Base-by-base conservation (phyloP, 2,797 vertebrate genomes). In the Valencia hispanica region DNA sequence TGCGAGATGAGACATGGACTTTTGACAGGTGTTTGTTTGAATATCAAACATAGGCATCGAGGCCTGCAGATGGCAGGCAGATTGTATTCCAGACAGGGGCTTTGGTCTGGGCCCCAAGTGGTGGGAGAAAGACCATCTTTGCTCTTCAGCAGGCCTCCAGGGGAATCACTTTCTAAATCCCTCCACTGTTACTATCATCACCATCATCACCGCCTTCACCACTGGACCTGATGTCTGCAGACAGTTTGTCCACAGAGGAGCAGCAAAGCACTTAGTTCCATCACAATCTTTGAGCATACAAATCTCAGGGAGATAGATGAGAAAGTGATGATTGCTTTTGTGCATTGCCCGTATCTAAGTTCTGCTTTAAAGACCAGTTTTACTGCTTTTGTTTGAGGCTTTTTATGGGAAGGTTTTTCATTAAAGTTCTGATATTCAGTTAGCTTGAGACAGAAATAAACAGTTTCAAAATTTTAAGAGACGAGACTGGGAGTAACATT, bases 1-100 rank as follows among this genome's bases (percentile, higher is more conserved):
- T 89, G 85, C 82, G 91, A 90, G 88, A 91, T 89, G 91, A 93
- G 88, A 90, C 89, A 87, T 87, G 89, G 90, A 88, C 87, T 87
- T 94, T 86, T 93, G 91, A 94, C 92, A 93, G 92, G 93, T 93
- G 93, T 95, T 95, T 95, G 94, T 94, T 94, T 94, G 92, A 95
- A 94, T 93, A 94, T 92, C 91, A 92, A 91, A 92, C 91, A 92
- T 91, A 91, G 79, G 89, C 71, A 59, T 65, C 83, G 91, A 92
- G 86, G 89, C 86, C 91, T 93, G 89, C 95, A 95, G 94, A 95
- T 94, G 92, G 92, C 84, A 82, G 84, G 91, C 94, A 95, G 91
- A 94, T 93, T 94, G 92, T 90, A 90, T 95, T 95, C 93, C 94
- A 93, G 89, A 92, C 91, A 88, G 86, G 76, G 80, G 89, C 92